phyloP scores from a whole-genome alignment of 2,888 invertebrate species.

The Endomychus coccineus region DNA sequence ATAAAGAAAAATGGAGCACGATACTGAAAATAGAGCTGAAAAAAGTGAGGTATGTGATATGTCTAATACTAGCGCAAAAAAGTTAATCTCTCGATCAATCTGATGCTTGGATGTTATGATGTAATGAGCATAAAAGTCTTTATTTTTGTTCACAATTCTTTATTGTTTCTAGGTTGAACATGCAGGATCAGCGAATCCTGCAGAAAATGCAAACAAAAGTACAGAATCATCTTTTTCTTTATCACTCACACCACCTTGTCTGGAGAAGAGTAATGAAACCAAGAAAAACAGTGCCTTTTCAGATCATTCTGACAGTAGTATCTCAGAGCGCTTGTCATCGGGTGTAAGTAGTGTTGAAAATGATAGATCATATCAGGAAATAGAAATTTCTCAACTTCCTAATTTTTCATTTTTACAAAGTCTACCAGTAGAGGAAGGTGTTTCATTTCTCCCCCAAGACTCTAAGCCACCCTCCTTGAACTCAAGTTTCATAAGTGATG shows the following conservation, averaged over 20 bases:
- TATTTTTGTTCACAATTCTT: no score
- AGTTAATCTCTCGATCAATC: no score
- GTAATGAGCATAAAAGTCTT: no score
- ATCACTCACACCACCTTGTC: slow-evolving; percentile 24
- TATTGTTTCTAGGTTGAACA: no score
- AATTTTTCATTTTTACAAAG: slow-evolving; percentile 22
- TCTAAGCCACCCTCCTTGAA: slow-evolving; percentile 27
- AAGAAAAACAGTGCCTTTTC: slow-evolving; percentile 10
- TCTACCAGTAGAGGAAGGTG: slow-evolving; percentile 20
- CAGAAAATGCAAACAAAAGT: no score
- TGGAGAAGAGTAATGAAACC: slow-evolving; percentile 17
- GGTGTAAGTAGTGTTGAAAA: slow-evolving; percentile 35
- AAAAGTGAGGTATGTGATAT: no score
- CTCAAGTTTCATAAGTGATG: slow-evolving; percentile 27
- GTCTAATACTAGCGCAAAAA: no score
- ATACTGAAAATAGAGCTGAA: no score
- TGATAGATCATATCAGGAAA: slow-evolving; percentile 42
- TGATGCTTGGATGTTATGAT: no score
- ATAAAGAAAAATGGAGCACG: no score
- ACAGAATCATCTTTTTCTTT: slow-evolving; percentile 20
- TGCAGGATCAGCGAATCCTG: no score
- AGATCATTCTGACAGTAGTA: slow-evolving; percentile 19
- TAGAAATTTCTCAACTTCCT: slow-evolving; percentile 33
- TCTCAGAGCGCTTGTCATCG: slow-evolving; percentile 29
- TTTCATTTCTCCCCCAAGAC: slow-evolving; percentile 28